Evolutionary conservation across 2,113 vertebrate genomes (phyloP).

Genomic region (Scartelaos histophorus): DNA sequence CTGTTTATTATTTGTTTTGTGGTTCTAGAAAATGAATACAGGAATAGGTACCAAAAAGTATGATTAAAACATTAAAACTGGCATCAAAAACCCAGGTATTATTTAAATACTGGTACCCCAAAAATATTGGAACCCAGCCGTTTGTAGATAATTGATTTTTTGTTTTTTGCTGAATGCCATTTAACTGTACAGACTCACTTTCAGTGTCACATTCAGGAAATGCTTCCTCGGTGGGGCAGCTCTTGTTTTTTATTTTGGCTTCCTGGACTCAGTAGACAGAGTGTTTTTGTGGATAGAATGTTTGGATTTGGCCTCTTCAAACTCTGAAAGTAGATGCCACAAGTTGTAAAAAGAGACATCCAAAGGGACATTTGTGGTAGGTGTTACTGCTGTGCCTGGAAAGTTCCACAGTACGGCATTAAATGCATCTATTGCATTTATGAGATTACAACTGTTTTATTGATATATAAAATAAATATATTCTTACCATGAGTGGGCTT

Average conservation of each 20-base stretch:
- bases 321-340: conserved; percentile 53
- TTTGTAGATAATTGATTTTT: not conserved
- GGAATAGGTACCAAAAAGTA: not conserved
- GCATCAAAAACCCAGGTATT: not conserved
- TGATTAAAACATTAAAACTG: not conserved
- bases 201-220: conserved; percentile 44
- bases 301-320: conserved; percentile 44
- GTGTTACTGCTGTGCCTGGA: no score
- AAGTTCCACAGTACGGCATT: no score
- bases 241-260: conserved; percentile 55
- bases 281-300: conserved; percentile 43
- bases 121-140: no score
- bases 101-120: no score
- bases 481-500: no score
- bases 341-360: conserved; percentile 62
- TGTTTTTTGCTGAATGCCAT: conserved; percentile 1
- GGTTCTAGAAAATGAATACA: not conserved
- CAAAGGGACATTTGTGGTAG: conserved; percentile 51
- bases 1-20: not conserved
- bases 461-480: no score
- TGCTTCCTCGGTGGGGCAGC: conserved; percentile 39
- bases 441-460: no score
- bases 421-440: not conserved
- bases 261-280: conserved; percentile 38
- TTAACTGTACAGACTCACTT: conserved; percentile 22